Evolutionary conservation across 1,140 invertebrate species (phyloP).

Genomic region (Phenacoccus solenopsis): DNA sequence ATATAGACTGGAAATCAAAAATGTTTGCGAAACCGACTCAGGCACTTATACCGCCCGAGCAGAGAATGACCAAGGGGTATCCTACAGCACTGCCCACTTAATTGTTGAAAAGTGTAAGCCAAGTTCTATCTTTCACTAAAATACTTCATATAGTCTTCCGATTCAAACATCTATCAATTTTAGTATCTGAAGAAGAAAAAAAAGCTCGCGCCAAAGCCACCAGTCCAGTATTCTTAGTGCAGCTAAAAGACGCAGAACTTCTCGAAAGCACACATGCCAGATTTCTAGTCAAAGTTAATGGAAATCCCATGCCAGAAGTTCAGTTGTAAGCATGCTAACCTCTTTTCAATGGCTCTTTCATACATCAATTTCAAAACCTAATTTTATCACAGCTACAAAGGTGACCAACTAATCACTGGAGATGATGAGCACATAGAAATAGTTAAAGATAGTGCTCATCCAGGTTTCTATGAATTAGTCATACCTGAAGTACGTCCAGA

Average conservation of each 20-base stretch:
- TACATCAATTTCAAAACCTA: background rate
- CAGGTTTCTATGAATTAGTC: slow-evolving; percentile 77
- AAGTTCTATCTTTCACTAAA: background rate
- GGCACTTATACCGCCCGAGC: slow-evolving; percentile 86
- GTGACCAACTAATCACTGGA: slow-evolving; percentile 54
- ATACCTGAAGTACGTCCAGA: slow-evolving; percentile 63
- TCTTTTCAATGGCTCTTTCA: background rate
- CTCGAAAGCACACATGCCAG: slow-evolving; percentile 72
- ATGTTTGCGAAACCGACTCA: slow-evolving; percentile 66
- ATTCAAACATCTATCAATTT: slow-evolving; percentile 20
- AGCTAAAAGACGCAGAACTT: slow-evolving; percentile 73
- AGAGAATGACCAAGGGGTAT: slow-evolving; percentile 59
- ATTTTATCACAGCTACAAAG: slow-evolving; percentile 55
- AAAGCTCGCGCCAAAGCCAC: slow-evolving; percentile 54
- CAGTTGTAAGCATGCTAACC: slow-evolving; percentile 59
- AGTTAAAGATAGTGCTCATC: slow-evolving; percentile 54
- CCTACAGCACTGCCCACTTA: slow-evolving; percentile 67
- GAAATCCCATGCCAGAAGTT: slow-evolving; percentile 68
- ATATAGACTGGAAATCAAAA: slow-evolving; percentile 61
- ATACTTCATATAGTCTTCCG: background rate
- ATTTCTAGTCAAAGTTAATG: slow-evolving; percentile 80
- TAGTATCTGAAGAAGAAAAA: slow-evolving; percentile 58
- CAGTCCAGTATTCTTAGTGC: slow-evolving; percentile 64
- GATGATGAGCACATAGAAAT: slow-evolving; percentile 58
- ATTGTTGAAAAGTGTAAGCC: slow-evolving; percentile 65